Evolutionary conservation across 1,140 invertebrate genomes (phyloP).

Genomic region (Chelonus insularis): DNA sequence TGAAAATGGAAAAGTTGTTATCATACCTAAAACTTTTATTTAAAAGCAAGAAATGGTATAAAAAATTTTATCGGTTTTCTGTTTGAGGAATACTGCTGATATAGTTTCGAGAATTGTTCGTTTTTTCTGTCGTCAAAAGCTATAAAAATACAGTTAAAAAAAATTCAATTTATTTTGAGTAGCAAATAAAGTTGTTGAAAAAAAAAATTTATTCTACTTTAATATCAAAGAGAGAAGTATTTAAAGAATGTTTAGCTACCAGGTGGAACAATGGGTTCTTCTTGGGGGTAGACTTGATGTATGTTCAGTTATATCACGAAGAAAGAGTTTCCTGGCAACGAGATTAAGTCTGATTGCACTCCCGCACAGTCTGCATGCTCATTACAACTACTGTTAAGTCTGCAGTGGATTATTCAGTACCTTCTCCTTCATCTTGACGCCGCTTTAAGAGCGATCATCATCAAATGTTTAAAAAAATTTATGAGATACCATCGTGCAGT

Average conservation of each 20-base stretch:
- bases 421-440: neutral
- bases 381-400: slow-evolving; percentile 35
- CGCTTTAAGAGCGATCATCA: neutral
- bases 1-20: no score
- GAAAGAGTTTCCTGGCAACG: slow-evolving; percentile 22
- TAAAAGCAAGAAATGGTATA: no score
- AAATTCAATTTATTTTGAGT: no score
- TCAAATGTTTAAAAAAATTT: no score
- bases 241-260: neutral
- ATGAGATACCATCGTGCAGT: no score
- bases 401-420: slow-evolving; percentile 10
- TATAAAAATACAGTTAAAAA: no score
- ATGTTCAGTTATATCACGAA: slow-evolving; percentile 13
- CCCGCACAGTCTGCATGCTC: slow-evolving; percentile 35
- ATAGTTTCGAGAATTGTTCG: no score
- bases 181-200: neutral
- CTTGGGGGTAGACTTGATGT: slow-evolving; percentile 18
- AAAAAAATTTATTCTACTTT: neutral
- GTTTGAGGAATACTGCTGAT: no score
- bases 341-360: slow-evolving; percentile 38
- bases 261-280: slow-evolving; percentile 5
- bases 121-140: no score
- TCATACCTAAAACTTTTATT: no score
- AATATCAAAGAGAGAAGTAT: neutral
- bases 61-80: no score